Percentiles rank a stretch among this genome's conserved stretches.
These are phyloP conservation scores for Myrmophylax atrothorax DNA, from an alignment of 2,113 vertebrate genomes.

Conservation along the genomic window DNA sequence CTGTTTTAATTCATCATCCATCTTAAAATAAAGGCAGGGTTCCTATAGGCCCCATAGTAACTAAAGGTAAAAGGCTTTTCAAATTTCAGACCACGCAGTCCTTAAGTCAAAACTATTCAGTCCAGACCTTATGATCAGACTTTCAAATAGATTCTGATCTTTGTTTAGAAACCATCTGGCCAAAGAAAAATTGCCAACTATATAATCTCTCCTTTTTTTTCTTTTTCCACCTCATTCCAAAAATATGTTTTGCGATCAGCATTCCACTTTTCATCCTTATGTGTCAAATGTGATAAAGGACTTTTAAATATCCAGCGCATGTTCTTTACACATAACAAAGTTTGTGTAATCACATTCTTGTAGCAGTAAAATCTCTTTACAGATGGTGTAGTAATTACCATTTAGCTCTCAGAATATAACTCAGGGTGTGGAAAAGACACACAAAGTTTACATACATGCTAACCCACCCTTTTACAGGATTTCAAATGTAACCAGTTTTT, in stretches of 20 bases:
- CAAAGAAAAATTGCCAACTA: constrained; percentile 51
- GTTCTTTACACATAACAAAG: constrained; percentile 65
- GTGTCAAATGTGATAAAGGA: constrained; percentile 52
- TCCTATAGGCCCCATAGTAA: background rate
- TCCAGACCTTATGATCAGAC: background rate
- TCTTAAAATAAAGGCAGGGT: background rate
- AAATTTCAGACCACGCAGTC: background rate
- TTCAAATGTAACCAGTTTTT: constrained; percentile 55
- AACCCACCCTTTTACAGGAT: constrained; percentile 43
- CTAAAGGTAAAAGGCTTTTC: background rate
- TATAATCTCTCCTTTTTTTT: background rate
- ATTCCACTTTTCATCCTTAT: constrained; percentile 45
- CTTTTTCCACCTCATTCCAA: background rate
- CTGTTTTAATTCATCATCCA: background rate
- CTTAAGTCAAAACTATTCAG: background rate
- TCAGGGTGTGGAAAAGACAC: constrained; percentile 68
- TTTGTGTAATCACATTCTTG: constrained; percentile 16
- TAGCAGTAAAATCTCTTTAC: constrained; percentile 34
- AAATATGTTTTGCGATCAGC: constrained; percentile 10
- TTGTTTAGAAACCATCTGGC: constrained; percentile 64
- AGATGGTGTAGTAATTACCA: constrained; percentile 72
- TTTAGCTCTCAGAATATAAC: constrained; percentile 60
- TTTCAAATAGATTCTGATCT: constrained; percentile 40
- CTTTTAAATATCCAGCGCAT: constrained; percentile 26
- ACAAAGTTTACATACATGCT: constrained; percentile 58